Percentiles rank a stretch among this genome's conserved stretches.
Evolutionary conservation across 2,797 vertebrate genomes (phyloP).

Genomic region (Gymnoscopelus braueri): DNA sequence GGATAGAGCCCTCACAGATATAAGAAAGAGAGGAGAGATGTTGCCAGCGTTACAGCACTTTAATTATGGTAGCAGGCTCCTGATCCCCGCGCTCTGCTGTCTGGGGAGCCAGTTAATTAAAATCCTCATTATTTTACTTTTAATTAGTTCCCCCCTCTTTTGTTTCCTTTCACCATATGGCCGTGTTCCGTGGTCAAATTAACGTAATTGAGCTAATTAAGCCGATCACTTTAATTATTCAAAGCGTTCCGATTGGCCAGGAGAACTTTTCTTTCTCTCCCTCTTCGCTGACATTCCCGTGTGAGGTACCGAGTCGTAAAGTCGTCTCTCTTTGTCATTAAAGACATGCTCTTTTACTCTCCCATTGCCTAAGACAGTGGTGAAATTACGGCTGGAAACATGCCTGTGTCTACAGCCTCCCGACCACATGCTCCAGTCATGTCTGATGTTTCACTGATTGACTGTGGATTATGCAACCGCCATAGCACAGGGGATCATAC

Average conservation of each 20-base stretch:
- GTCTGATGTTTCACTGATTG: conserved; percentile 53
- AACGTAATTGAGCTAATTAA: conserved; percentile 93
- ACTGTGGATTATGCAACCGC: conserved; percentile 16
- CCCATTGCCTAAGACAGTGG: conserved; percentile 46
- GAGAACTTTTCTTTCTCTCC: conserved; percentile 67
- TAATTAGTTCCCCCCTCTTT: conserved; percentile 89
- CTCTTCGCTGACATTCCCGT: conserved; percentile 76
- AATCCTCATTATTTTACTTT: conserved; percentile 91
- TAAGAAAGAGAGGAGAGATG: conserved; percentile 83
- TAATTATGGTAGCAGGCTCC: conserved; percentile 86
- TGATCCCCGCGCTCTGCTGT: conserved; percentile 85
- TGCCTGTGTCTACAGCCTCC: conserved; percentile 29
- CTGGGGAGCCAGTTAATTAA: conserved; percentile 89
- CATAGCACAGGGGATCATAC: too few species aligned
- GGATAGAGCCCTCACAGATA: conserved; percentile 85
- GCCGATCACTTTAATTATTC: conserved; percentile 92
- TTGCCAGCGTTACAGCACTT: conserved; percentile 88
- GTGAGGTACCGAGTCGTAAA: conserved; percentile 74
- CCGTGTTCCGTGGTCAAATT: conserved; percentile 89
- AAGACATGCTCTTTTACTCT: conserved; percentile 31
- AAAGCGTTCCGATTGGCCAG: conserved; percentile 85
- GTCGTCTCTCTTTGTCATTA: conserved; percentile 69
- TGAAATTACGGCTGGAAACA: conserved; percentile 65
- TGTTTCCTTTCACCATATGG: conserved; percentile 88
- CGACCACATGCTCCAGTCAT: conserved; percentile 45